Percentiles rank a stretch among this genome's conserved stretches.
These are phyloP conservation scores for Lampris incognitus DNA, from an alignment of 2,113 vertebrate species.

Conservation along the genomic window DNA sequence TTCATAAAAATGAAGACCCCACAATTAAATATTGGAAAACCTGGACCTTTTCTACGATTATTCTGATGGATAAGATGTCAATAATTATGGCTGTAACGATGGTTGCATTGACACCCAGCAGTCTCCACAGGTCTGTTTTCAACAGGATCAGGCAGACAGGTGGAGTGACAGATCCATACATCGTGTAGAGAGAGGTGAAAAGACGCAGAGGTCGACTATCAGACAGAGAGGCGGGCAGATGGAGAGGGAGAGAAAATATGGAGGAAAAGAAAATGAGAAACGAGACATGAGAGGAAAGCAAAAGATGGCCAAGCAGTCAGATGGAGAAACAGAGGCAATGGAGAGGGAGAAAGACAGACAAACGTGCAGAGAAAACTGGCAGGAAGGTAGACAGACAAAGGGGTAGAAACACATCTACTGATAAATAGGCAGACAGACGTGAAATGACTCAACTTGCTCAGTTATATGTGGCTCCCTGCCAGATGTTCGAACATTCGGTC, in stretches of 20 bases:
- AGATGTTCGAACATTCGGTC: not conserved
- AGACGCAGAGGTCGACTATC: not conserved
- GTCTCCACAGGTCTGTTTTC: not conserved
- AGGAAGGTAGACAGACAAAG: conserved; percentile 1
- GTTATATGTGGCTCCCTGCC: conserved; percentile 15
- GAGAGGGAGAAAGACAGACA: not conserved
- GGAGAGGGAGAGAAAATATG: not conserved
- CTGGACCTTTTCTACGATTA: no score
- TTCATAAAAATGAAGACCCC: no score
- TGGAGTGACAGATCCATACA: conserved; percentile 15
- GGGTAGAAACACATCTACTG: not conserved
- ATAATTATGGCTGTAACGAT: not conserved
- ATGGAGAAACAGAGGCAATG: no score
- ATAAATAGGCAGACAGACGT: conserved; percentile 4
- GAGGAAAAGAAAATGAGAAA: not conserved
- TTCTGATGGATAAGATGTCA: no score
- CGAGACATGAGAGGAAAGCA: not conserved
- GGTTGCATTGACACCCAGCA: not conserved
- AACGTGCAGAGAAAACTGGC: not conserved
- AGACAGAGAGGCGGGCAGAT: not conserved
- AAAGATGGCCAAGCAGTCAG: not conserved
- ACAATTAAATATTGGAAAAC: no score
- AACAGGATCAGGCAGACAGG: not conserved
- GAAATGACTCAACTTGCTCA: not conserved
- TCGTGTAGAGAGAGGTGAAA: conserved; percentile 4